Evolutionary conservation across 2,888 invertebrate species (phyloP), one percentile per base, ranked within the genome.

Genomic region (Leucoma salicis): DNA sequence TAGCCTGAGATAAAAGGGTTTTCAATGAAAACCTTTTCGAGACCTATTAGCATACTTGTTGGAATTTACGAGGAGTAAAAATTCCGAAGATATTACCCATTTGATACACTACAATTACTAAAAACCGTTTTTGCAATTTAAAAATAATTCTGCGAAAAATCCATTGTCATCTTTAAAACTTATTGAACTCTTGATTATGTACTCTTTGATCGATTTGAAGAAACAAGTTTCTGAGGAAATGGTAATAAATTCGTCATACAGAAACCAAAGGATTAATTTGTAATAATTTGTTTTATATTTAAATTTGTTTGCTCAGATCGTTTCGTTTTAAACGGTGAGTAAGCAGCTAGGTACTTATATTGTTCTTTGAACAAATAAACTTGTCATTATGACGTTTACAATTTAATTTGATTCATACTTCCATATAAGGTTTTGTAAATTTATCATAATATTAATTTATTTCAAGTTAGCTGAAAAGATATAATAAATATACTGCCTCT

Each of bases 191-290:
- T 44, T 31, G 5, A 15, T 10, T 27, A n/a, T 4, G 12, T 11
- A 5, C n/a, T 5, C 27, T 27, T 27, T 5, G 4, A 1, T 27
- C n/a, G 37, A 44, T 46, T 53, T 49, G 49, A 35, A 45, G 41
- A 54, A 54, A 4, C n/a, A 31, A 21, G 31, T 28, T 31, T 37
- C 11, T 10, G 14, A 46, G 38, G 45, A 42, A 42, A 37, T 8
- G 8, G 2, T 27, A 31, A 14, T 37, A 46, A 46, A 47, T 49
- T 51, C 31, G 43, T 59, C 51, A 54, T 33, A 13, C 18, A 14
- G 24, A 35, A 34, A 21, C 27, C 14, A 16, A 25, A 35, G 3
- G 24, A 33, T 45, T 40, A 42, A 49, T 47, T 48, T 46, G 35
- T 33, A 44, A 44, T 33, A 34, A 46, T 40, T 40, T 41, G 36